Conservation (phyloP, 2,113 vertebrate species). For the Anoplopoma fimbria region DNA sequence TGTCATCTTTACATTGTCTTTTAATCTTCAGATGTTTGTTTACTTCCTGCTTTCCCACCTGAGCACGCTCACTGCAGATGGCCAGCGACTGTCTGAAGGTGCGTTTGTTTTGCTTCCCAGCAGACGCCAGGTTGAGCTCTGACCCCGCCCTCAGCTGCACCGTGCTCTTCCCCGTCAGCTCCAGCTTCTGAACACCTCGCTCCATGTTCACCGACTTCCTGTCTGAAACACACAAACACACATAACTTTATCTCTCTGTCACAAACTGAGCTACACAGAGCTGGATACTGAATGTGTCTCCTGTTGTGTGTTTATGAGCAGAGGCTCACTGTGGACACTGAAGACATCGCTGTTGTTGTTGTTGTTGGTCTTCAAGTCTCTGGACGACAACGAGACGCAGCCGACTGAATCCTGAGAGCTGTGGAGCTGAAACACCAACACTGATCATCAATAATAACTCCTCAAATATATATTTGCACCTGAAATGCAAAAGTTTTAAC, state of each 20-base stretch:
- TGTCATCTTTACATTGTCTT: neutral
- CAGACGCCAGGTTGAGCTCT: constrained; percentile 84
- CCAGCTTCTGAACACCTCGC: constrained; percentile 83
- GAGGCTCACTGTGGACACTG: constrained; percentile 78
- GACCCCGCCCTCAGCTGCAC: constrained; percentile 83
- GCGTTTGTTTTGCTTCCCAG: constrained; percentile 78
- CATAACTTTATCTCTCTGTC: too few relatives aligned
- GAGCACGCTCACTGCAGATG: constrained; percentile 80
- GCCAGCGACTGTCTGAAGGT: constrained; percentile 83
- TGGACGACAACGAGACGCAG: constrained; percentile 62
- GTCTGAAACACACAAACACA: constrained; percentile 71
- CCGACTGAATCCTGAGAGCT: constrained; percentile 63
- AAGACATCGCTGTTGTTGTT: constrained; percentile 74
- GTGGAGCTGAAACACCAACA: constrained; percentile 53
- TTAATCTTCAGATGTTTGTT: neutral
- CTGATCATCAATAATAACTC: neutral
- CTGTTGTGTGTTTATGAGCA: neutral
- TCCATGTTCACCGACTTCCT: constrained; percentile 67
- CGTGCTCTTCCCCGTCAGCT: constrained; percentile 70
- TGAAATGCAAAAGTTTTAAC: too few relatives aligned
- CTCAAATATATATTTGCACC: too few relatives aligned
- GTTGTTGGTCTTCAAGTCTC: constrained; percentile 65
- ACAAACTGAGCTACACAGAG: too few relatives aligned
- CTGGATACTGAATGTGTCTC: too few relatives aligned
- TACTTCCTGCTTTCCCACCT: constrained; percentile 72